These are phyloP conservation scores for Cryptomyrus ogoouensis DNA, from an alignment of 2,113 vertebrate species.

Conservation along the genomic window DNA sequence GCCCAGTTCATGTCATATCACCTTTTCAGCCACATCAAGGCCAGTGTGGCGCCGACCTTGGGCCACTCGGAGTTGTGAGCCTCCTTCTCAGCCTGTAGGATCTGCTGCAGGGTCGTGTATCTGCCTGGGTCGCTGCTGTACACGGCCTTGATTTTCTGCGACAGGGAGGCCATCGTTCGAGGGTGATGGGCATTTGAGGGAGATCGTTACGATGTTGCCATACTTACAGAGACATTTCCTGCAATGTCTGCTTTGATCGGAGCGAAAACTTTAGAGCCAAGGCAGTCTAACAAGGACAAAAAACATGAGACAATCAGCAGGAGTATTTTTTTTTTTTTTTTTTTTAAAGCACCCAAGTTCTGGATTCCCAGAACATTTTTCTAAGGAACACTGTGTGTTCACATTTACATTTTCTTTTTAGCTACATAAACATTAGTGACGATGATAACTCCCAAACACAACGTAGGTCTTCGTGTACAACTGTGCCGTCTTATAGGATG, in stretches of 20 bases:
- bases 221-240: constrained; percentile 84
- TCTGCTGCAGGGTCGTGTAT: constrained; percentile 85
- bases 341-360: background rate
- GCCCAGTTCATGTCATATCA: constrained; percentile 27
- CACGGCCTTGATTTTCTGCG: constrained; percentile 87
- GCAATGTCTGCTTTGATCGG: constrained; percentile 85
- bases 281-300: constrained; percentile 66
- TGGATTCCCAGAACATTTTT: background rate
- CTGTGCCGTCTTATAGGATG: background rate
- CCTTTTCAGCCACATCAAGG: constrained; percentile 96
- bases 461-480: background rate
- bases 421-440: background rate
- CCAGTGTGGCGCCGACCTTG: constrained; percentile 79
- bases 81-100: constrained; percentile 88
- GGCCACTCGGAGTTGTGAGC: constrained; percentile 81
- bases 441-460: background rate
- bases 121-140: constrained; percentile 80
- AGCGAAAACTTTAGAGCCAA: constrained; percentile 80
- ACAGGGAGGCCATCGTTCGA: background rate
- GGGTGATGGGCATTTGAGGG: background rate
- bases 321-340: no score
- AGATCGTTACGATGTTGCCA: background rate
- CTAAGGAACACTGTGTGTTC: background rate
- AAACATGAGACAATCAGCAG: background rate
- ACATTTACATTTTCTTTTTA: background rate